Conservation (phyloP, 2,797 vertebrate species). For the Bovichtus diacanthus region DNA sequence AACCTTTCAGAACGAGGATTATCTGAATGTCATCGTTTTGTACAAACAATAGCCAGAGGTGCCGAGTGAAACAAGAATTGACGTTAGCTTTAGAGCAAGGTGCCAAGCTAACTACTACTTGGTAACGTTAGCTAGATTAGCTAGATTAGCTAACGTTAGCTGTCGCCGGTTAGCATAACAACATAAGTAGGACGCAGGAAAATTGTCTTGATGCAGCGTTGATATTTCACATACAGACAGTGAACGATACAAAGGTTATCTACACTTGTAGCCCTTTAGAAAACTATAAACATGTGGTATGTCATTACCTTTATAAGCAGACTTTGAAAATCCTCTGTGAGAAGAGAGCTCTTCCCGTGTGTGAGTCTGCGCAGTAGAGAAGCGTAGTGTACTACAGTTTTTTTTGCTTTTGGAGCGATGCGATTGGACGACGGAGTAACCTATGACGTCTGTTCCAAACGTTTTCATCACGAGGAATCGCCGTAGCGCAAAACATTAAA, state of each 20-base stretch:
- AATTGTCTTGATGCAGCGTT: rapidly evolving
- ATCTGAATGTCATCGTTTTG: not conserved
- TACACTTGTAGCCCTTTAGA: not conserved
- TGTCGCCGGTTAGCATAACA: constrained; percentile 78
- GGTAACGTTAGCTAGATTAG: constrained; percentile 50
- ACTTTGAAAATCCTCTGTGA: constrained; percentile 55
- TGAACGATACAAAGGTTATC: not conserved
- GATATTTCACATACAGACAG: not conserved
- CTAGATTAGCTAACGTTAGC: constrained; percentile 65
- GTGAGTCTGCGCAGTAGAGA: constrained; percentile 66
- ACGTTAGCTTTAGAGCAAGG: constrained; percentile 58
- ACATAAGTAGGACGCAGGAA: constrained; percentile 21
- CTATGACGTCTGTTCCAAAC: constrained; percentile 10
- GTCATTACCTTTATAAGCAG: constrained; percentile 71
- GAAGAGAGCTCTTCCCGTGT: constrained; percentile 54
- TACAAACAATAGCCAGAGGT: not conserved
- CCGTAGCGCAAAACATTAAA: not conserved
- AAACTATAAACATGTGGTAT: not conserved
- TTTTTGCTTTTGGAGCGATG: constrained; percentile 1
- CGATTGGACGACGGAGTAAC: constrained; percentile 52
- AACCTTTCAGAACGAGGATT: too few relatives aligned
- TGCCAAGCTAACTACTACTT: constrained; percentile 55
- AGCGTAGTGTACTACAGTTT: not conserved
- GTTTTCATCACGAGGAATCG: not conserved
- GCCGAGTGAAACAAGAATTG: constrained; percentile 64